A percentile compares a stretch with the other conserved stretches of the same genome.
These are phyloP conservation scores for Corella eumyota DNA, from an alignment of 23 tunicate genomes.

Conservation along the genomic window DNA sequence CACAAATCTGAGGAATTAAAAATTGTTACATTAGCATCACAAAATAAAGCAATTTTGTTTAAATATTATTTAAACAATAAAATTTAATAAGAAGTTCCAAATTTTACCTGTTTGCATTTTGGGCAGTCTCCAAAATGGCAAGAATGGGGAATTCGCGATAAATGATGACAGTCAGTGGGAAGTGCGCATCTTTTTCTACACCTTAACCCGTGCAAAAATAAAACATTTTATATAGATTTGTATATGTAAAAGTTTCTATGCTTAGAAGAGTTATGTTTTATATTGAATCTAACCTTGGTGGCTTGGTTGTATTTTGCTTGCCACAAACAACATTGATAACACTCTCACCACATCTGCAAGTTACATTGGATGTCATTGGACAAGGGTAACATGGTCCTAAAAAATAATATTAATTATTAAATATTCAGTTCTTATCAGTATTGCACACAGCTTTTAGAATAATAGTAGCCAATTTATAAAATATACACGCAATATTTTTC, in stretches of 20 bases:
- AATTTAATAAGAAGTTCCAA: too few species aligned
- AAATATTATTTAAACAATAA: too few species aligned
- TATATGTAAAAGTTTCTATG: neutral
- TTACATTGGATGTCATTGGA: constrained; percentile 38
- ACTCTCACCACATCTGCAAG: constrained; percentile 58
- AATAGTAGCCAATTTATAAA: too few species aligned
- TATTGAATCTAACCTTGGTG: constrained; percentile 62
- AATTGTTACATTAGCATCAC: neutral
- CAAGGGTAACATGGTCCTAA: constrained; percentile 91
- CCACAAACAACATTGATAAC: constrained; percentile 68
- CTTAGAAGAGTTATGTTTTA: too few species aligned
- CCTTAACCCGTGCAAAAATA: constrained; percentile 7
- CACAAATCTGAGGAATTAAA: constrained; percentile 32
- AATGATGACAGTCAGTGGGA: constrained; percentile 78
- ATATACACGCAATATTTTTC: too few species aligned
- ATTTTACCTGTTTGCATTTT: constrained; percentile 65
- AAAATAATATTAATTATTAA: neutral
- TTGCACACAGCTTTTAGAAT: too few species aligned
- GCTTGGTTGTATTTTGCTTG: constrained; percentile 60
- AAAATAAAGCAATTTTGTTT: too few species aligned
- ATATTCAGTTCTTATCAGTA: too few species aligned
- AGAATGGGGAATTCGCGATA: constrained; percentile 29
- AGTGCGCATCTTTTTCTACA: constrained; percentile 39
- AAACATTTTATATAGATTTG: neutral
- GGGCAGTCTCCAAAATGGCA: constrained; percentile 89